phyloP scores from a whole-genome alignment of 2,797 vertebrate species.

The Spinus pinus region DNA sequence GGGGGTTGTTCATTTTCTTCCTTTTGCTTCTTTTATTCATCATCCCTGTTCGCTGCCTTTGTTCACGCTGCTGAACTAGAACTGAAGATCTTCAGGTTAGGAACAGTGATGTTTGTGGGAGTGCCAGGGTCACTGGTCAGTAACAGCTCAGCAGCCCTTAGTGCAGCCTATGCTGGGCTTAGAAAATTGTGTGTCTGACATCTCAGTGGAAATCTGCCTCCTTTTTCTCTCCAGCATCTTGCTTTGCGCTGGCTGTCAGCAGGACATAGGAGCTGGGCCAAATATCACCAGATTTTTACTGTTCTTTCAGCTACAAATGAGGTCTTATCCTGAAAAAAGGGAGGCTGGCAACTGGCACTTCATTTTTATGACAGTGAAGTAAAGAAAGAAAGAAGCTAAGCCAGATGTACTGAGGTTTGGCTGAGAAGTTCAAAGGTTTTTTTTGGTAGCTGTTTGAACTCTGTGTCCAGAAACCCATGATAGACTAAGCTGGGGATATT shows the following conservation, averaged over 20 bases:
- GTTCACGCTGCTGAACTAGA: background rate
- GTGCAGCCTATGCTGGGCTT: background rate
- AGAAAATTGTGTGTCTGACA: background rate
- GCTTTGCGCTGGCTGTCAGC: constrained; percentile 25
- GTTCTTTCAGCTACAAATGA: constrained; percentile 29
- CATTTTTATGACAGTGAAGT: background rate
- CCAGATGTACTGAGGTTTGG: background rate
- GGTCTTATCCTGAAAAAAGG: constrained; percentile 33
- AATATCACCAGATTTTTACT: constrained; percentile 35
- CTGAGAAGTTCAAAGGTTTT: background rate
- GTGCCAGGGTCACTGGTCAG: background rate
- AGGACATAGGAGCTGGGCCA: background rate
- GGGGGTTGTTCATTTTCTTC: background rate
- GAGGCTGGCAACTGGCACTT: background rate
- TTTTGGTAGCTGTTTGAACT: background rate
- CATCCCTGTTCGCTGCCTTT: background rate
- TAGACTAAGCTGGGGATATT: background rate
- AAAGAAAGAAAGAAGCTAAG: background rate
- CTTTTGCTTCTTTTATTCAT: background rate
- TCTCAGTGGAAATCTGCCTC: constrained; percentile 22
- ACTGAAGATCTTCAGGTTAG: background rate
- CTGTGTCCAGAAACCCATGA: background rate
- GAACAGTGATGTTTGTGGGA: background rate
- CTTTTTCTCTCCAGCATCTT: constrained; percentile 7
- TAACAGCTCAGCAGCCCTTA: background rate